A percentile compares a stretch with the other conserved stretches of the same genome.
Evolutionary conservation across 2,113 vertebrate genomes (phyloP).

Genomic region (Actinemys pallida): DNA sequence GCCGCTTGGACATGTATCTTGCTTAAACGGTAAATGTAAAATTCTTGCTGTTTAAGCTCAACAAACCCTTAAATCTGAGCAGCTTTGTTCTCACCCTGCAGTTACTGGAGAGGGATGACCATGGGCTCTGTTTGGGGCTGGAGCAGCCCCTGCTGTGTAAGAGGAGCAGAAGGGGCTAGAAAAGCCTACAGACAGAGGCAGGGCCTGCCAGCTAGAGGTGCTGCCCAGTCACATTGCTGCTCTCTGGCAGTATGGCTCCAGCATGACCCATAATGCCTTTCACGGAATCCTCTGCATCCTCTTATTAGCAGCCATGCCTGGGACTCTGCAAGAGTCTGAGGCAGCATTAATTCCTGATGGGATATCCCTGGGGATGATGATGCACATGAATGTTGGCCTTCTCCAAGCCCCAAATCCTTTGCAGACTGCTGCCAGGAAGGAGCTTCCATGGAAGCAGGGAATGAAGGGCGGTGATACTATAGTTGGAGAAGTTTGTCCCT

Average conservation of each 20-base stretch:
- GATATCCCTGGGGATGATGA: not conserved
- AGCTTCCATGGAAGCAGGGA: not conserved
- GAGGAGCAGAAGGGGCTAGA: not conserved
- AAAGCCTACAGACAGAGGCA: not conserved
- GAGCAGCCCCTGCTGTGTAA: not conserved
- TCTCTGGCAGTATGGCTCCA: not conserved
- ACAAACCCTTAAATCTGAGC: not conserved
- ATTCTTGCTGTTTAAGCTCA: not conserved
- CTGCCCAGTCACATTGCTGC: not conserved
- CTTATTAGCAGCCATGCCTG: not conserved
- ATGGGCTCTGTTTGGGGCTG: not conserved
- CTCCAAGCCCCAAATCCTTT: not conserved
- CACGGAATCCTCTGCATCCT: not conserved
- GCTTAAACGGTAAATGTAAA: not conserved
- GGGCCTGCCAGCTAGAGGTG: not conserved
- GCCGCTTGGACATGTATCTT: not conserved
- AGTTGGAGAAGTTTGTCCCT: not conserved
- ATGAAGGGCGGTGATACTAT: not conserved
- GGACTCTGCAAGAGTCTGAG: not conserved
- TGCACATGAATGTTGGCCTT: not conserved
- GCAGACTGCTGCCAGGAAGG: not conserved
- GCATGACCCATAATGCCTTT: rapidly evolving
- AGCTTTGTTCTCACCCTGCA: not conserved
- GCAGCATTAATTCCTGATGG: not conserved
- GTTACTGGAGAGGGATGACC: not conserved